These are phyloP conservation scores for Malacoctenus gilli DNA, from an alignment of 2,797 vertebrate genomes.

Conservation along the genomic window DNA sequence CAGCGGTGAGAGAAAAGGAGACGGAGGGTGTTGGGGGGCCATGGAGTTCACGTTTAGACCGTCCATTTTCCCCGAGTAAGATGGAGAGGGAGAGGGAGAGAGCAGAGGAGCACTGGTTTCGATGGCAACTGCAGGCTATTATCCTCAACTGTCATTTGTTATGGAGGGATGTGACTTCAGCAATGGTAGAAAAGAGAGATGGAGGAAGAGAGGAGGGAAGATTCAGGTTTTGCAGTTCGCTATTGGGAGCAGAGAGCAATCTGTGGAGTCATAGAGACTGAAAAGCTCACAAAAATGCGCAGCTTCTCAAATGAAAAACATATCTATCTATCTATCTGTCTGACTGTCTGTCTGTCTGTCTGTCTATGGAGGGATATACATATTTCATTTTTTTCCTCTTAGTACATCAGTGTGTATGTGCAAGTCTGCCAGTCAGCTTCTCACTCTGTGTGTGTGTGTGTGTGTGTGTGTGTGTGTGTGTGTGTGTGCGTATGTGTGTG, in stretches of 20 bases:
- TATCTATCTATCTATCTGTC: no score
- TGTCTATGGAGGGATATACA: no score
- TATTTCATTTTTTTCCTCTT: no score
- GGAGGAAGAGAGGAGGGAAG: conserved; percentile 14
- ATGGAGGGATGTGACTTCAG: conserved; percentile 87
- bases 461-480: no score
- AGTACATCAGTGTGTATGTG: no score
- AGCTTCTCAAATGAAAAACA: no score
- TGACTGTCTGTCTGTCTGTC: no score
- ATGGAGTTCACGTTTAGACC: conserved; percentile 83
- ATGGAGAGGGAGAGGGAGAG: conserved; percentile 61
- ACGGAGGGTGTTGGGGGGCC: conserved; percentile 73
- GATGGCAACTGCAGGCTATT: conserved; percentile 89
- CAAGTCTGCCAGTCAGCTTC: no score
- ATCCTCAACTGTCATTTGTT: conserved; percentile 91
- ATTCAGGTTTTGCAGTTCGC: conserved; percentile 31
- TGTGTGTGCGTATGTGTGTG: no score
- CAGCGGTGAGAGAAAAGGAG: not conserved
- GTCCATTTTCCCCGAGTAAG: no score
- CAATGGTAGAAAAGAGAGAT: not conserved
- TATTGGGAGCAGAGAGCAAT: conserved; percentile 19
- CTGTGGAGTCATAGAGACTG: conserved; percentile 16
- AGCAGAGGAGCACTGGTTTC: conserved; percentile 81
- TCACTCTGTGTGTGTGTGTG: no score
- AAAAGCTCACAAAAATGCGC: no score